A percentile compares a stretch with the other conserved stretches of the same genome.
Evolutionary conservation across 2,113 vertebrate genomes (phyloP).

Genomic region (Bubo bubo): DNA sequence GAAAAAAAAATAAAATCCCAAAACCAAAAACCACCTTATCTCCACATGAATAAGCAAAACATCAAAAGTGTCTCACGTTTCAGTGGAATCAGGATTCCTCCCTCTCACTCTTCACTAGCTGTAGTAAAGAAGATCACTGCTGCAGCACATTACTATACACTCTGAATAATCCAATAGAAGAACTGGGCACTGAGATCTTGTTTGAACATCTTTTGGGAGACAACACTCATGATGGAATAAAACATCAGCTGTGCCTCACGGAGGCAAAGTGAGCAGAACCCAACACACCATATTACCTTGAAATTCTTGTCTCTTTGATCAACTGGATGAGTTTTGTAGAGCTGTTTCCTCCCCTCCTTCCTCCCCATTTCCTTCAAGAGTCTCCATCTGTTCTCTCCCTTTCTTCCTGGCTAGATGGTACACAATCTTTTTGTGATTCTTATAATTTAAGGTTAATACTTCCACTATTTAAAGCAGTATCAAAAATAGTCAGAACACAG

Average conservation of each 20-base stretch:
- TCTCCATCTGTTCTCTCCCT: background rate
- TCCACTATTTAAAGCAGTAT: background rate
- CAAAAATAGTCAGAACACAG: background rate
- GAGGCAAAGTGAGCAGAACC: background rate
- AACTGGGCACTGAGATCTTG: background rate
- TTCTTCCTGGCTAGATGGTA: background rate
- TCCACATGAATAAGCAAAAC: background rate
- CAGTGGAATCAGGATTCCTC: background rate
- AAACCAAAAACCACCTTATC: background rate
- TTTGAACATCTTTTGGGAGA: background rate
- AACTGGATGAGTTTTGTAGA: background rate
- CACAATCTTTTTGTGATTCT: background rate
- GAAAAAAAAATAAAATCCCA: background rate
- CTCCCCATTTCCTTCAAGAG: background rate
- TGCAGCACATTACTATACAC: background rate
- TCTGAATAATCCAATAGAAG: background rate
- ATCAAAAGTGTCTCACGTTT: background rate
- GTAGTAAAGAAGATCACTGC: background rate
- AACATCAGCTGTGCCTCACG: background rate
- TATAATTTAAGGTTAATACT: background rate
- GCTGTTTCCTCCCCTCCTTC: background rate
- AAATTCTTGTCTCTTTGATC: background rate
- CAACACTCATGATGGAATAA: background rate
- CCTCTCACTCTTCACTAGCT: background rate
- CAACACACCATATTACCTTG: accelerated